Percentiles rank a stretch among this genome's conserved stretches.
phyloP scores from a whole-genome alignment of 2,888 invertebrate genomes.

The Polia nebulosa region DNA sequence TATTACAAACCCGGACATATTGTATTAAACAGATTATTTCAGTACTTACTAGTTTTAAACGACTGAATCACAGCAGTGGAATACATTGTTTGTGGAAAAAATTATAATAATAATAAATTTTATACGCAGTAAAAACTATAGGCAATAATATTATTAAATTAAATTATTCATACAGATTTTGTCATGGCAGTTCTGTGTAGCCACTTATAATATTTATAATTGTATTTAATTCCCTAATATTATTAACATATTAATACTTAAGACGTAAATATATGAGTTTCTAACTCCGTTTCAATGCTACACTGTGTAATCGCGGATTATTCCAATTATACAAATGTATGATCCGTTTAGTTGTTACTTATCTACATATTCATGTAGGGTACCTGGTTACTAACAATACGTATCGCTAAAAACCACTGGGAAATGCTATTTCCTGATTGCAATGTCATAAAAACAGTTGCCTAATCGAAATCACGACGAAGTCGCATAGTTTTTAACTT shows the following conservation, averaged over 20 bases:
- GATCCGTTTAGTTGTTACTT: neutral
- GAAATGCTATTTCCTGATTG: slow-evolving; percentile 44
- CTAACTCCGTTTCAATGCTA: slow-evolving; percentile 8
- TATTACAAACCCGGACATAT: no score
- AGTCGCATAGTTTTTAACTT: slow-evolving; percentile 35
- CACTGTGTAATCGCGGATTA: slow-evolving; percentile 28
- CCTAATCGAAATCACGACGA: slow-evolving; percentile 29
- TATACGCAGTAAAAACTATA: no score
- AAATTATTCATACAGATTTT: neutral
- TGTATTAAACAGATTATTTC: no score
- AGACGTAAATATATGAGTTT: slow-evolving; percentile 19
- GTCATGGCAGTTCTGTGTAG: neutral
- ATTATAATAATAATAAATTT: no score
- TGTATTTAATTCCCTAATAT: neutral
- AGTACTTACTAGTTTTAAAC: no score
- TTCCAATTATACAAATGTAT: slow-evolving; percentile 5
- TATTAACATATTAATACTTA: neutral
- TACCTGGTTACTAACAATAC: slow-evolving; percentile 27
- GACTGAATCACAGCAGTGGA: slow-evolving; percentile 1
- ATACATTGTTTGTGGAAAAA: slow-evolving; percentile 11
- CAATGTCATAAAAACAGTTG: slow-evolving; percentile 41
- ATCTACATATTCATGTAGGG: slow-evolving; percentile 28
- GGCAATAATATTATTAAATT: no score
- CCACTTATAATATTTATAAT: neutral
- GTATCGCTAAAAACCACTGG: slow-evolving; percentile 17